Evolutionary conservation across 2,888 invertebrate species (phyloP).

Genomic region (Pristionchus arcanus): DNA sequence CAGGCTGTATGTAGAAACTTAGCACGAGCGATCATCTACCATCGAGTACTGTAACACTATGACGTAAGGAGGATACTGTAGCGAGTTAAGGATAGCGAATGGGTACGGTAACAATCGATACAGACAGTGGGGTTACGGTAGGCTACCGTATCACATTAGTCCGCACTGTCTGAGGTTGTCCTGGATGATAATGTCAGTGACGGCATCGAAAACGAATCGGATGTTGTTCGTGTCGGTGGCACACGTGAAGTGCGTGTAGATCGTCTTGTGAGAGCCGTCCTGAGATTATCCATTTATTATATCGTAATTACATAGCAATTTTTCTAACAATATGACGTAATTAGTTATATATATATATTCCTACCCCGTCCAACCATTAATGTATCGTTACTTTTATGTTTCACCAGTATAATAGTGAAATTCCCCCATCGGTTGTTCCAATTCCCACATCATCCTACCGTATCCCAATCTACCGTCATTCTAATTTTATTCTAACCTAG

Average conservation of each 20-base stretch:
- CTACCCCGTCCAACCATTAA: too few relatives aligned
- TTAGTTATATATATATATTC: too few relatives aligned
- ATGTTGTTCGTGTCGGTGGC: constrained; percentile 68
- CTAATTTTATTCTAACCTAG: too few relatives aligned
- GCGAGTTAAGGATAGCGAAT: not conserved
- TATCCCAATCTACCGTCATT: too few relatives aligned
- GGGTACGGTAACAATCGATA: constrained; percentile 29
- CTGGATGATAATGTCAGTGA: constrained; percentile 64
- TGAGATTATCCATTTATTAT: constrained; percentile 2
- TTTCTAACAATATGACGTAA: too few relatives aligned
- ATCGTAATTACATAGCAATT: too few relatives aligned
- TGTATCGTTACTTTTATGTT: too few relatives aligned
- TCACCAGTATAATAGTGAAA: too few relatives aligned
- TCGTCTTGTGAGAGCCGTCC: constrained; percentile 56
- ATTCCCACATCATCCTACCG: too few relatives aligned
- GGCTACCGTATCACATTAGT: constrained; percentile 54
- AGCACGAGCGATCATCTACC: not conserved
- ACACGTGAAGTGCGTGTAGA: constrained; percentile 71
- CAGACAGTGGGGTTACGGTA: constrained; percentile 30
- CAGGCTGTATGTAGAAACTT: not conserved
- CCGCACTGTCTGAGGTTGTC: constrained; percentile 63
- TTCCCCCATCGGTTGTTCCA: too few relatives aligned
- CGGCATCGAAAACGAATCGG: constrained; percentile 66
- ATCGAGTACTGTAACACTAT: not conserved
- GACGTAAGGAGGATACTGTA: not conserved